Conservation (phyloP, 2,888 invertebrate species). For the Pseudococcus jackbeardsleyi region DNA sequence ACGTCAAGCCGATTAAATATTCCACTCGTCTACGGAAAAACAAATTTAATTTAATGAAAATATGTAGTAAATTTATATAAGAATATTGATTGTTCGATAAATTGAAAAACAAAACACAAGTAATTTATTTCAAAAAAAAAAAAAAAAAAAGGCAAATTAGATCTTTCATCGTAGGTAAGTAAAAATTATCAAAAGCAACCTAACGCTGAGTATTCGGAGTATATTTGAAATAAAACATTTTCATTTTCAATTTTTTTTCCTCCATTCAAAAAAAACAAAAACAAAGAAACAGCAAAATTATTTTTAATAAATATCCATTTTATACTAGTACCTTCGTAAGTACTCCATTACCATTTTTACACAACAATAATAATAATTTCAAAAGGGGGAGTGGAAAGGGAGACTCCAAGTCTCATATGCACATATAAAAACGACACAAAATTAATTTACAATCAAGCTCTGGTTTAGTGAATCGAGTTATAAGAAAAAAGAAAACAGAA, state of each 20-base stretch:
- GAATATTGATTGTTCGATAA: not conserved
- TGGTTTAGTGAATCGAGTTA: not conserved
- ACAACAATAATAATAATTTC: too few species aligned
- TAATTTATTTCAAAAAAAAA: not conserved
- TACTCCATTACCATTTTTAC: too few species aligned
- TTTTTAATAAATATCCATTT: too few species aligned
- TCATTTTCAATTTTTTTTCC: too few species aligned
- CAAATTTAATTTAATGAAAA: not conserved
- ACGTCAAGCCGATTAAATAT: constrained; percentile 4
- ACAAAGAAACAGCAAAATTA: too few species aligned
- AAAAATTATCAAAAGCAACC: not conserved
- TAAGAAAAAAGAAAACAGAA: not conserved
- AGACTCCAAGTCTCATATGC: not conserved
- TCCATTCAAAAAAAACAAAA: too few species aligned
- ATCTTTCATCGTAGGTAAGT: not conserved
- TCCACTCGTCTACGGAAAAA: not conserved
- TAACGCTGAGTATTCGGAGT: too few species aligned
- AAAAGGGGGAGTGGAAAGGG: not conserved
- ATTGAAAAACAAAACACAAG: not conserved
- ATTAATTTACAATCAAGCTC: constrained; percentile 10
- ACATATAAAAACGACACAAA: not conserved
- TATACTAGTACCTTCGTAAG: too few species aligned
- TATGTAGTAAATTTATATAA: not conserved
- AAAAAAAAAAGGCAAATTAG: not conserved
- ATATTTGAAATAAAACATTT: too few species aligned